A percentile compares a stretch with the other conserved stretches of the same genome.
Conservation (phyloP, 2,797 vertebrate species). For the Danio choprae region DNA sequence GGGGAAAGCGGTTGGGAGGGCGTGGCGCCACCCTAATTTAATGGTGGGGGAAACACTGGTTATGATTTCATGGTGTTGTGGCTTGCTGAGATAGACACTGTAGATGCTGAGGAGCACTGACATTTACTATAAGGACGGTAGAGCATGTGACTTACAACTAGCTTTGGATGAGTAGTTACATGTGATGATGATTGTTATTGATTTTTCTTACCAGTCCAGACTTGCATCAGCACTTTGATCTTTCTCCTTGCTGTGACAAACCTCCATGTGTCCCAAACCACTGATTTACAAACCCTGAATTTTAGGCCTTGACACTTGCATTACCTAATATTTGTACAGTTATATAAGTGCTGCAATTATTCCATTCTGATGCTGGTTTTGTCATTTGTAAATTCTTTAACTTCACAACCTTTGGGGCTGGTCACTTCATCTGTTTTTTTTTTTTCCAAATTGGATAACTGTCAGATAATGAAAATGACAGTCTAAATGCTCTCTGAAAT, state of each 20-base stretch:
- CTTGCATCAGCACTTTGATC: constrained; percentile 39
- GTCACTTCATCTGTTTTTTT: too few species aligned
- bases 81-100: neutral
- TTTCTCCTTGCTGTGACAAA: constrained; percentile 22
- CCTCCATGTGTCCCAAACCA: neutral
- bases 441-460: too few species aligned
- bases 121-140: neutral
- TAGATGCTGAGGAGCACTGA: neutral
- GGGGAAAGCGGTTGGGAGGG: too few species aligned
- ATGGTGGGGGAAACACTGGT: too few species aligned
- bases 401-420: neutral
- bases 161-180: constrained; percentile 19
- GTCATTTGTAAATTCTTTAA: neutral
- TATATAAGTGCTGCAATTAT: constrained; percentile 12
- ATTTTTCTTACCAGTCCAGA: constrained; percentile 25
- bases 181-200: constrained; percentile 19
- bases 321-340: constrained; percentile 5
- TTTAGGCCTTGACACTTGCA: constrained; percentile 16
- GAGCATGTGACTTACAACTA: constrained; percentile 9
- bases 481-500: too few species aligned
- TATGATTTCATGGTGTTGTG: neutral
- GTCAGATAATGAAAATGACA: too few species aligned
- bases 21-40: too few species aligned
- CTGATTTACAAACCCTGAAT: neutral
- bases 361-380: neutral